Percentiles rank a stretch among this genome's conserved stretches.
Evolutionary conservation across 2,888 invertebrate genomes (phyloP).

Genomic region (Polietes domitor): DNA sequence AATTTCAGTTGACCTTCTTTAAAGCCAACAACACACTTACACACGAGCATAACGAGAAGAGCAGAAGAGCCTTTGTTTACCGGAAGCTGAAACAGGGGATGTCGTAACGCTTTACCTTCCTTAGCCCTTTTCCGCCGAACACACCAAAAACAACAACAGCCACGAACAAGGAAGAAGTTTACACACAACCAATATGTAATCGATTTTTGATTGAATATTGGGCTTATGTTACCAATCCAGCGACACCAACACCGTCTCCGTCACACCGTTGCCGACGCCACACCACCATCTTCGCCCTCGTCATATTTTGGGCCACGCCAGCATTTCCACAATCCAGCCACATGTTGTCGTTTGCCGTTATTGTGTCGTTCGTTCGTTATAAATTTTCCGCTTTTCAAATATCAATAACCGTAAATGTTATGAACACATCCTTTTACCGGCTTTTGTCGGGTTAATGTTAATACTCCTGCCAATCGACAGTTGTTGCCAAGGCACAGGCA

Average conservation of each 20-base stretch:
- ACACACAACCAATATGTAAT: conserved; percentile 74
- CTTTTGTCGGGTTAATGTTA: conserved; percentile 68
- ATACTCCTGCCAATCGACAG: conserved; percentile 58
- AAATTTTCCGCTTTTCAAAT: conserved; percentile 80
- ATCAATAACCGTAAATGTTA: conserved; percentile 80
- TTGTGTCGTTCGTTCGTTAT: conserved; percentile 75
- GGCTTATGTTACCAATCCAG: conserved; percentile 70
- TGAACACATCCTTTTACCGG: conserved; percentile 78
- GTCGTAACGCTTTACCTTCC: conserved; percentile 46
- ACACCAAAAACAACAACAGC: neutral
- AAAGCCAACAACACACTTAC: conserved; percentile 31
- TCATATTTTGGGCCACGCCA: conserved; percentile 32
- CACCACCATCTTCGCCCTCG: neutral
- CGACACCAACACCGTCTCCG: neutral
- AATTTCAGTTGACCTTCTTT: conserved; percentile 56
- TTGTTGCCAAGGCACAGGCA: neutral
- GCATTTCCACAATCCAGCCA: conserved; percentile 45
- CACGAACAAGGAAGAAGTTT: conserved; percentile 33
- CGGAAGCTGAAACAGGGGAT: conserved; percentile 5
- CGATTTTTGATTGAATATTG: conserved; percentile 81
- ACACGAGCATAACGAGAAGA: neutral
- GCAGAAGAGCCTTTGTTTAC: conserved; percentile 18
- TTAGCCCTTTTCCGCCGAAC: conserved; percentile 35
- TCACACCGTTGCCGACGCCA: conserved; percentile 1
- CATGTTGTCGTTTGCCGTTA: conserved; percentile 70